Base-by-base conservation (phyloP, 2,888 invertebrate genomes). In the Orthosia cruda region DNA sequence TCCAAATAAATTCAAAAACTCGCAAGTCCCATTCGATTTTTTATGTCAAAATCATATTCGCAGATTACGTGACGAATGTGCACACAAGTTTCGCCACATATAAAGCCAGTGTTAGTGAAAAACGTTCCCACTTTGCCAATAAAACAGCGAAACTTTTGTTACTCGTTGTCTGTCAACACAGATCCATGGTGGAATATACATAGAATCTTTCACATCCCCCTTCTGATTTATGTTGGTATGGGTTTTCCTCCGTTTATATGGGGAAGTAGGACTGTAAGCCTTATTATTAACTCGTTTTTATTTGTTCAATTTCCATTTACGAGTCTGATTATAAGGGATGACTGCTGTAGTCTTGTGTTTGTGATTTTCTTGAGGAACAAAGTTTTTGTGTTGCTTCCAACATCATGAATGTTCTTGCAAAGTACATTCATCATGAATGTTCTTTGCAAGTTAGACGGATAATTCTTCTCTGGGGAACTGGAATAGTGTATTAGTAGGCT, bases 111-210 rank as follows among this genome's bases (percentile, higher is more conserved):
- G 54, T 65, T 59, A 72, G 79, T 88, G 81, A 83, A 88, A 88
- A 87, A 81, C 78, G 81, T 79, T 82, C 74, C 59, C 83, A 89
- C 87, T 89, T 89, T 87, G 83, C 87, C 74, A 88, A 91, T 90
- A 91, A 90, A 91, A 90, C 88, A 87, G 83, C 64, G 11, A 88
- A 91, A 91, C 86, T 91, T 91, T 88, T 87, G 86, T 87, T 83
- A 85, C 88, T 77, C 83, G 80, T 77, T 90, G 89, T 89, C 89
- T 90, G 87, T 91, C 91, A 90, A 89, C 84, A 83, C 82, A 83
- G 84, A 89, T 87, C 87, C 82, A 84, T 77, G 84, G 81, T 66
- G 79, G 69, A 65, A 83, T 76, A 62, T 80, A 74, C 74, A 71
- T 67, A 63, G 66, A 50, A 58, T 67, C 77, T 81, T 83, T 87